Base-by-base conservation (phyloP, 1,140 invertebrate species). In the Harpegnathos saltator region DNA sequence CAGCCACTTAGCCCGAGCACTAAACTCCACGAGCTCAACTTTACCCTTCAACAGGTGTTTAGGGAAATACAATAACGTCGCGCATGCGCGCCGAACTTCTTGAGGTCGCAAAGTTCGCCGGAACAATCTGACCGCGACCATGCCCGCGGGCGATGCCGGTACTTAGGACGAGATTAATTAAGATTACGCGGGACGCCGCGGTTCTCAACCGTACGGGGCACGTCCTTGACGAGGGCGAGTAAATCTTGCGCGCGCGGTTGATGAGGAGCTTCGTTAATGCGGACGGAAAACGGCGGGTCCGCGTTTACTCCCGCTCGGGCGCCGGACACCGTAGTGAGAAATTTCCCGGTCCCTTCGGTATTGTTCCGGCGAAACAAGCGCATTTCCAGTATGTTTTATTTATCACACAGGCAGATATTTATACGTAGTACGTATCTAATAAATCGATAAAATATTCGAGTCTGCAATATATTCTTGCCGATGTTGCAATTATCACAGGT, bases 21-120 rank as follows among this genome's bases (percentile, higher is more conserved):
- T 92, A 91, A 92, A 90, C 89, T 87, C 84, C 88, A 89, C 90
- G 91, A 94, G 92, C 92, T 93, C 89, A 91, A 92, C 92, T 93
- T 92, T 82, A 90, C 89, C 91, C 92, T 94, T 94, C 94, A 94
- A 94, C 94, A 94, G 94, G 94, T 94, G 94, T 94, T 94, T 92
- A 94, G 91, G 93, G 90, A 94, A 94, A 94, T 94, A 94, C 93
- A 94, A 94, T 94, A 94, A 93, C 93, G 92, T 93, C 88, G 92
- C 93, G 94, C 93, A 93, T 89, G 94, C 94, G 94, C 91, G 69
- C 68, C 81, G 56, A 92, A 93, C 90, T 92, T 93, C 90, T 92
- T 90, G 86, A 92, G 87, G 88, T 90, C 90, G 90, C 86, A 90
- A 93, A 93, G 87, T 92, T 92, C 84, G 81, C 75, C 74, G 69